Percentiles rank a stretch among this genome's conserved stretches.
These are phyloP conservation scores for Drosophila nigricruria DNA, from an alignment of 2,888 invertebrate species.

Conservation along the genomic window DNA sequence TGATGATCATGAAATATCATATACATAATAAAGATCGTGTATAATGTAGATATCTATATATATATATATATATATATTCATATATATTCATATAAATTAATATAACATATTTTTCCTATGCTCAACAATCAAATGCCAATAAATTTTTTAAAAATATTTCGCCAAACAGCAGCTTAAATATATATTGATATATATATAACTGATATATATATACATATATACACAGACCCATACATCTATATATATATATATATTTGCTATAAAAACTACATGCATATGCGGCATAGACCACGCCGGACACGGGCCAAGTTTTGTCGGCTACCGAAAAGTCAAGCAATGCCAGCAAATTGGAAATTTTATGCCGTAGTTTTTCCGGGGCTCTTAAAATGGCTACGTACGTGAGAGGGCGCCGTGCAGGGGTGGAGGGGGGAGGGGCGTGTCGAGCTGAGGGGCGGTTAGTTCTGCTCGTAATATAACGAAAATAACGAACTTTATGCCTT, in stretches of 20 bases:
- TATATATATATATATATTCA: neutral
- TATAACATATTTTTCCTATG: neutral
- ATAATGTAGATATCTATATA: no score
- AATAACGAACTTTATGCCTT: conserved; percentile 63
- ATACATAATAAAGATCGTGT: no score
- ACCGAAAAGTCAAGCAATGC: conserved; percentile 70
- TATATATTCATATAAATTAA: neutral
- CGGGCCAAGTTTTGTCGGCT: conserved; percentile 66
- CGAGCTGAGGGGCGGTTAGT: conserved; percentile 12
- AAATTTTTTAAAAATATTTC: neutral
- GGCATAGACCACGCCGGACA: conserved; percentile 44
- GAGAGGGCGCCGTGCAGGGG: conserved; percentile 32
- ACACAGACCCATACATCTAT: neutral
- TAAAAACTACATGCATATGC: conserved; percentile 6
- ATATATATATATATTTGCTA: neutral
- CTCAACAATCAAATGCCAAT: neutral
- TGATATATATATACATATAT: neutral
- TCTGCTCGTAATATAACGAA: conserved; percentile 56
- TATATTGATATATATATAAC: neutral
- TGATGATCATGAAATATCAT: no score
- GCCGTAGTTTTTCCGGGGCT: conserved; percentile 67
- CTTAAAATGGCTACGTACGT: conserved; percentile 73
- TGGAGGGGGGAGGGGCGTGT: neutral
- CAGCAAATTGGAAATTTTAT: conserved; percentile 81
- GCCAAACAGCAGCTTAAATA: neutral